These are phyloP conservation scores for Trachelus tabidus DNA, from an alignment of 2,888 invertebrate species.

Conservation along the genomic window DNA sequence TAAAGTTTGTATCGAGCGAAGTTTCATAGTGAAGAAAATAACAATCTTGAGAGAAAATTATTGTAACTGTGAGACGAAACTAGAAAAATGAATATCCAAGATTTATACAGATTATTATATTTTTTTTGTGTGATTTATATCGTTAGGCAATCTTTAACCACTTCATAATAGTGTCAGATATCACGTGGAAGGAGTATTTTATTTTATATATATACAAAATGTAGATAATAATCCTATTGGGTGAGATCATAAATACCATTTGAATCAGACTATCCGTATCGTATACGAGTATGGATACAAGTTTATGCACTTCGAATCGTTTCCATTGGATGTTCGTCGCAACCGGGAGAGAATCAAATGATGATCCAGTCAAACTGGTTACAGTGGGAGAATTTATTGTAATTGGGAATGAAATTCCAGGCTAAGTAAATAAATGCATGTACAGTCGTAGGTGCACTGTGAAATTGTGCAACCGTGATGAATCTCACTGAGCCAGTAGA, in stretches of 20 bases:
- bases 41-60: not conserved
- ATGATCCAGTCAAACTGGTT: not conserved
- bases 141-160: not conserved
- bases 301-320: not conserved
- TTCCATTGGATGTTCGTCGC: not conserved
- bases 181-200: no score
- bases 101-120: not conserved
- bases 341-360: not conserved
- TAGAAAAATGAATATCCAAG: not conserved
- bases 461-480: not conserved
- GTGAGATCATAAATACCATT: no score
- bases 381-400: not conserved
- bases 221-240: no score
- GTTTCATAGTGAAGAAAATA: not conserved
- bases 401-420: not conserved
- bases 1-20: not conserved
- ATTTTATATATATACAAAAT: no score
- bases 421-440: not conserved
- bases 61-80: not conserved
- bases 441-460: not conserved
- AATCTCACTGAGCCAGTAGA: not conserved
- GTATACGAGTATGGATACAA: no score
- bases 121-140: not conserved
- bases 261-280: no score
- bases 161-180: not conserved